Evolutionary conservation across 2,797 vertebrate species (phyloP).

Genomic region (Microchirus variegatus): DNA sequence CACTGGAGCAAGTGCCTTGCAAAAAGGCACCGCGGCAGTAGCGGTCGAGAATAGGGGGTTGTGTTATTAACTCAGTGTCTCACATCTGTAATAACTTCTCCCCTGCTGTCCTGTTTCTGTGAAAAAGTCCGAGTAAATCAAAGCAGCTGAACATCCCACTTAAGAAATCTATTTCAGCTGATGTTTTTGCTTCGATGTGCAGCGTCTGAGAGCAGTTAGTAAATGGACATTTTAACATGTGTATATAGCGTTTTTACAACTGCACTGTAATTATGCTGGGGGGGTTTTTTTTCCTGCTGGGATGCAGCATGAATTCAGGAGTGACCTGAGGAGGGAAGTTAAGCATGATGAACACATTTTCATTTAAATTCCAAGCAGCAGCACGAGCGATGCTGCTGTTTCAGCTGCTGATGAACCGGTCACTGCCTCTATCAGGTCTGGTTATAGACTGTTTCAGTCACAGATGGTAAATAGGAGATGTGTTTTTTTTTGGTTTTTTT

Average conservation of each 20-base stretch:
- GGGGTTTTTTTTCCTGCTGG: neutral
- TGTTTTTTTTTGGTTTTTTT: slow-evolving; percentile 26
- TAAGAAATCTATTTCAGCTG: slow-evolving; percentile 9
- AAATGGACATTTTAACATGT: neutral
- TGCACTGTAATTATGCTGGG: slow-evolving; percentile 1
- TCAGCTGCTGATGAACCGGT: slow-evolving; percentile 54
- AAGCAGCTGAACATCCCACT: neutral
- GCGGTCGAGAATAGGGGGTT: neutral
- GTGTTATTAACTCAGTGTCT: slow-evolving; percentile 5
- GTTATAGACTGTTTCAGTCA: slow-evolving; percentile 45
- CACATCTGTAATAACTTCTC: neutral
- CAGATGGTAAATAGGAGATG: slow-evolving; percentile 46
- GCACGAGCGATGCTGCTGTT: neutral
- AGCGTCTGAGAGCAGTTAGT: neutral
- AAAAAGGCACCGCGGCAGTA: slow-evolving; percentile 33
- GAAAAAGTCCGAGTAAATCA: neutral
- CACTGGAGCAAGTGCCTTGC: slow-evolving; percentile 57
- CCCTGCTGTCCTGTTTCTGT: slow-evolving; percentile 2
- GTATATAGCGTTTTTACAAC: neutral
- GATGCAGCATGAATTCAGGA: neutral
- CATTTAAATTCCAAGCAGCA: neutral
- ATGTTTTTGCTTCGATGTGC: slow-evolving; percentile 1
- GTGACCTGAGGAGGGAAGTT: neutral
- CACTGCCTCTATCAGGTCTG: slow-evolving; percentile 44
- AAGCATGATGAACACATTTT: slow-evolving; percentile 2